phyloP scores from a whole-genome alignment of 2,113 vertebrate genomes.

The Myiozetetes cayanensis region DNA sequence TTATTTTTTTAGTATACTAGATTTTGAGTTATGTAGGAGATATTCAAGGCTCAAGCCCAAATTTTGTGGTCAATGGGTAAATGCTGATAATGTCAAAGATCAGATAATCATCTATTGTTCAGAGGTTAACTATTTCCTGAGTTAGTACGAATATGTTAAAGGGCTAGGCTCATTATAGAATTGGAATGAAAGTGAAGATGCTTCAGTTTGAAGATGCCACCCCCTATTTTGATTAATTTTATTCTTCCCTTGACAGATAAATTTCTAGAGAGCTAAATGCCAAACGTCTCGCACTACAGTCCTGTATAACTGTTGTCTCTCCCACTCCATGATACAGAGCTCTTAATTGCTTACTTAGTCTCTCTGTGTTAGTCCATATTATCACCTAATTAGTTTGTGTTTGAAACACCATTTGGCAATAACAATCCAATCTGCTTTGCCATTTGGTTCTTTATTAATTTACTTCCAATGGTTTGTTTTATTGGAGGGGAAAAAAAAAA shows the following conservation, averaged over 20 bases:
- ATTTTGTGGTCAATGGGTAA: neutral
- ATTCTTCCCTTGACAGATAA: neutral
- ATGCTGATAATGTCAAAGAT: neutral
- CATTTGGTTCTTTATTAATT: conserved; percentile 37
- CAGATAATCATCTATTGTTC: neutral
- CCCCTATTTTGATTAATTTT: neutral
- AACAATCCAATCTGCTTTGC: conserved; percentile 51
- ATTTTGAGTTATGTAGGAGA: neutral
- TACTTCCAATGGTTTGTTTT: neutral
- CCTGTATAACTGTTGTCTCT: neutral
- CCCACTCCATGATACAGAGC: neutral
- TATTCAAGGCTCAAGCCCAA: neutral
- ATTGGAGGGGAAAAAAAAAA: neutral
- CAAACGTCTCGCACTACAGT: neutral
- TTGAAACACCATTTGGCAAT: conserved; percentile 33
- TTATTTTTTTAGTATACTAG: neutral
- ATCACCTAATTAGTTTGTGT: conserved; percentile 43
- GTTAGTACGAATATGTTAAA: neutral
- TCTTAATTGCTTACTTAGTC: conserved; percentile 24
- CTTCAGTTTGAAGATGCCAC: neutral
- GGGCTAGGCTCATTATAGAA: neutral
- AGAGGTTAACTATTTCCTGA: neutral
- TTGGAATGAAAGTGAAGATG: neutral
- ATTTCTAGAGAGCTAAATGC: neutral
- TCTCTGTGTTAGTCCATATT: conserved; percentile 32